Evolutionary conservation across 1,140 invertebrate genomes (phyloP), one percentile per base, ranked within the genome.

Genomic region (Megathymus violae): DNA sequence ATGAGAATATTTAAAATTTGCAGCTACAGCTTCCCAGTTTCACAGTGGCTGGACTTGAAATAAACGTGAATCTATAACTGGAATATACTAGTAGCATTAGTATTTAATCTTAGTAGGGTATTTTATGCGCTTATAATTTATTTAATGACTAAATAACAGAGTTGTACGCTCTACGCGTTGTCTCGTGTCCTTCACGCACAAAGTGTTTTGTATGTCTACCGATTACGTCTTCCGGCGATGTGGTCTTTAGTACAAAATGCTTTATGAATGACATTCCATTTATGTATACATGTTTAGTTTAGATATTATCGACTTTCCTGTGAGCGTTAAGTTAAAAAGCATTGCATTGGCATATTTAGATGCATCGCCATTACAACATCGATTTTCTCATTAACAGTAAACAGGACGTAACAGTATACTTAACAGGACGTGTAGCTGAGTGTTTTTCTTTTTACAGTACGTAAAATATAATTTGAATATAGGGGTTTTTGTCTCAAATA

Each of bases 121-220:
- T 46, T 58, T 46, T 44, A 9, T 58, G 40, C 40, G 43, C 6
- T 31, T 10, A 58, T 31, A 58, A 25, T 58, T 44, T 58, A 34
- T 58, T 58, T 44, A 31, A 58, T 58, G 56, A 60, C 15, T 61
- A 46, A 80, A 81, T 74, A 76, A 50, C 48, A 48, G 41, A 76
- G 72, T 83, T 76, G 71, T 81, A 86, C 41, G 79, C 83, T 43
- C 27, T 50, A 22, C 77, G 78, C 78, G 83, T 84, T 74, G 74
- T 25, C 41, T 34, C 38, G 50, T 69, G 78, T 78, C 81, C 83
- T 82, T 86, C 76, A 75, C 62, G 65, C 56, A 70, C 64, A 64
- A 78, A 83, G 72, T 74, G 66, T 69, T 61, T 62, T 58, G 52
- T 59, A 52, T 67, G 61, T 68, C 64, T 62, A 44, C 22, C 41